Conservation (phyloP, 2,888 invertebrate species). For the Pteria penguin region DNA sequence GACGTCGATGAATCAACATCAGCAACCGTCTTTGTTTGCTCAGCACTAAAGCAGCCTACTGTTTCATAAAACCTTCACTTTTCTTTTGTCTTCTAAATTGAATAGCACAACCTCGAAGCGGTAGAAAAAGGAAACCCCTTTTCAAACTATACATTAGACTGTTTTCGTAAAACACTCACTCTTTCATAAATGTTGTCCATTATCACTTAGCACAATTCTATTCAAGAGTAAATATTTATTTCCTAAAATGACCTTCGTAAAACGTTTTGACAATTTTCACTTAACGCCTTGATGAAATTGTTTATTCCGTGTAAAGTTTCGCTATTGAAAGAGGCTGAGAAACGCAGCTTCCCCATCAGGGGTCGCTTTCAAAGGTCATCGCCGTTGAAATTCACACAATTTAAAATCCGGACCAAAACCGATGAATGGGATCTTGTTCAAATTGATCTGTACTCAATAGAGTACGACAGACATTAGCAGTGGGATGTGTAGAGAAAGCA, state of each 20-base stretch:
- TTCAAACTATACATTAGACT: slow-evolving; percentile 20
- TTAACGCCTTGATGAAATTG: not conserved
- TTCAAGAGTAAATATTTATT: slow-evolving; percentile 8
- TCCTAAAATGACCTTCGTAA: not conserved
- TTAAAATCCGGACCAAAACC: too few species aligned
- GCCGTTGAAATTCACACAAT: too few species aligned
- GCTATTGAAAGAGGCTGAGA: not conserved
- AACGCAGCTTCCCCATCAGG: not conserved
- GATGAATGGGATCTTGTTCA: too few species aligned
- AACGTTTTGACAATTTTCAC: not conserved
- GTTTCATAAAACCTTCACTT: slow-evolving; percentile 22
- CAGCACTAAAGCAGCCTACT: slow-evolving; percentile 2
- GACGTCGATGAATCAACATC: not conserved
- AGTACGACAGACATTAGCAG: too few species aligned
- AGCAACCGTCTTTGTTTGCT: slow-evolving; percentile 22
- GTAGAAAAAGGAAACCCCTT: slow-evolving; percentile 23
- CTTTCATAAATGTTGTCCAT: not conserved
- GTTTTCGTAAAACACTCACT: not conserved
- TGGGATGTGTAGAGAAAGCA: too few species aligned
- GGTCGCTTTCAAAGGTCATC: not conserved
- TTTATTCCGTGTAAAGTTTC: not conserved
- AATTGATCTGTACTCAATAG: too few species aligned
- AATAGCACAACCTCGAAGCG: not conserved
- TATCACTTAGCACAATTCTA: slow-evolving; percentile 10
- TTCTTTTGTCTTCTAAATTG: not conserved